Percentiles rank a stretch among this genome's conserved stretches.
phyloP scores from a whole-genome alignment of 2,888 invertebrate species.

The Dasypogon diadema region DNA sequence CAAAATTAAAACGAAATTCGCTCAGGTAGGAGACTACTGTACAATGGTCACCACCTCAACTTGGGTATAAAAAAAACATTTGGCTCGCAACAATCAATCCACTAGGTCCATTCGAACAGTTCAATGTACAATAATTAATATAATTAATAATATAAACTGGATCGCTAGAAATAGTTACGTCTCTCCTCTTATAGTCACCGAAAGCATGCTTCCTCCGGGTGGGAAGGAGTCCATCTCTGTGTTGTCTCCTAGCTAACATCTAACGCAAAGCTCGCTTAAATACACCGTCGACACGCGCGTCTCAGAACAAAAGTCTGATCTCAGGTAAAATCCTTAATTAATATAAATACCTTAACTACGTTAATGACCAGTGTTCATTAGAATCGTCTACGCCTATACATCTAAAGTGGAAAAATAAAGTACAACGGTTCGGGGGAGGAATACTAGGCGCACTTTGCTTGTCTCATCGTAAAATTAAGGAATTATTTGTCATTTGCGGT shows the following conservation, averaged over 20 bases:
- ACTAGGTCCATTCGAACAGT: neutral
- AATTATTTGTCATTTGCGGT: slow-evolving; percentile 37
- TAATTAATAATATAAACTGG: neutral
- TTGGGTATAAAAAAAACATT: neutral
- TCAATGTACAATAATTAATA: neutral
- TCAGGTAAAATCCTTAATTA: slow-evolving; percentile 12
- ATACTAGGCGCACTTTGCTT: slow-evolving; percentile 45
- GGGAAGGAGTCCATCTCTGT: neutral
- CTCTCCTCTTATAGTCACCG: no score
- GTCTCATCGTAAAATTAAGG: slow-evolving; percentile 22
- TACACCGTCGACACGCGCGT: no score
- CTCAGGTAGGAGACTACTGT: neutral
- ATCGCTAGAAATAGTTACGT: neutral
- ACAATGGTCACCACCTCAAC: neutral
- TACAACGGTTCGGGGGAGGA: slow-evolving; percentile 10
- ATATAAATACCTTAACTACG: slow-evolving; percentile 42
- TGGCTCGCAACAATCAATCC: neutral
- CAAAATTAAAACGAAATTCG: neutral
- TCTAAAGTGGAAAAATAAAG: slow-evolving; percentile 3
- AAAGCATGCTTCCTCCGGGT: neutral
- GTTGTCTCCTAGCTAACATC: slow-evolving; percentile 15
- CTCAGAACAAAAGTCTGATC: slow-evolving; percentile 45
- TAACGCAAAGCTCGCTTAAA: slow-evolving; percentile 19
- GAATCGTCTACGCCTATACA: slow-evolving; percentile 15
- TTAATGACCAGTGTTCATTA: slow-evolving; percentile 49